Conservation (phyloP, 2,797 vertebrate species). For the Sciurus vulgaris region DNA sequence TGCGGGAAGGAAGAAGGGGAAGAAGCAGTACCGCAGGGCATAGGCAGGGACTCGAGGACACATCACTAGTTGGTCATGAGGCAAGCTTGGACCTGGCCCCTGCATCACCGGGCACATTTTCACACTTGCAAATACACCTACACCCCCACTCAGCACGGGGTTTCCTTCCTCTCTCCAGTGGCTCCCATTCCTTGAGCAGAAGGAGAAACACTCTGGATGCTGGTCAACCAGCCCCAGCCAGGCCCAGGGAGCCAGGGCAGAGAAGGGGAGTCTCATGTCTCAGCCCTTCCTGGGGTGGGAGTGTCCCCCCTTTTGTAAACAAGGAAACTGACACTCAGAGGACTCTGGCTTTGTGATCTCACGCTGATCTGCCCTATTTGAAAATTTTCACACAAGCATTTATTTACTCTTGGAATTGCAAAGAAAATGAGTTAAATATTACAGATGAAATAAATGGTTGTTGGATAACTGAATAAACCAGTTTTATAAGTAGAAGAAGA, state of each 20-base stretch:
- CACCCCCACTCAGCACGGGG: too few species aligned
- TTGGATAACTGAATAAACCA: neutral
- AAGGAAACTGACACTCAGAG: neutral
- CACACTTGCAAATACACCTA: rapidly evolving
- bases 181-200: neutral
- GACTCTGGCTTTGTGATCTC: neutral
- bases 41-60: neutral
- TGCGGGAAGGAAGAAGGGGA: neutral
- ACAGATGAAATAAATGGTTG: neutral
- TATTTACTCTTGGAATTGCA: conserved; percentile 8
- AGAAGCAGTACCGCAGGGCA: neutral
- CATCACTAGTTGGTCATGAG: neutral
- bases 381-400: neutral
- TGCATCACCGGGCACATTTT: neutral
- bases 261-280: neutral
- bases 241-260: too few species aligned
- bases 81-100: neutral
- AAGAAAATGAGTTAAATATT: neutral
- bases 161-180: neutral
- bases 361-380: neutral
- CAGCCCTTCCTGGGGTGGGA: neutral
- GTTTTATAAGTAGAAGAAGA: neutral
- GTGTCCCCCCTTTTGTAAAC: neutral
- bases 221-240: neutral
- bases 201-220: neutral